Percentiles rank a stretch among this genome's conserved stretches.
These are phyloP conservation scores for Onychorhynchus coronatus DNA, from an alignment of 2,113 vertebrate species.

Conservation along the genomic window DNA sequence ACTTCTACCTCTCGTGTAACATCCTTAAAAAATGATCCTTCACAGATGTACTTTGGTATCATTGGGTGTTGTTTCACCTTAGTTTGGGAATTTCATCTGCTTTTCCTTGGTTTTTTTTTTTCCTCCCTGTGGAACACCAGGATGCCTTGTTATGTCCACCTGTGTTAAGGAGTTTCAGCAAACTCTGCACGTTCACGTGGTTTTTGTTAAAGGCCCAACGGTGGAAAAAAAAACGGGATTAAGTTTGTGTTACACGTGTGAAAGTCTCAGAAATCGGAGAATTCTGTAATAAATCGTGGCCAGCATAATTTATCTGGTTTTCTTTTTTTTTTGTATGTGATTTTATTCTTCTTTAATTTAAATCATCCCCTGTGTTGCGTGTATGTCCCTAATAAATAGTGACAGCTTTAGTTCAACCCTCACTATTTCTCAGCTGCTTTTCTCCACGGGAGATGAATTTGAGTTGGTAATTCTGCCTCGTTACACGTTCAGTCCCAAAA, in stretches of 20 bases:
- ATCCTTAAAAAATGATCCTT: not conserved
- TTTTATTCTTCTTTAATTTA: not conserved
- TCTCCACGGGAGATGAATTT: not conserved
- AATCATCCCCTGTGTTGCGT: not conserved
- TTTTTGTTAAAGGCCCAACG: not conserved
- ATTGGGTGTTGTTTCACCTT: not conserved
- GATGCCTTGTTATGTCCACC: not conserved
- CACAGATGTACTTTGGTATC: not conserved
- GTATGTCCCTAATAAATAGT: not conserved
- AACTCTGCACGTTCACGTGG: fast-evolving
- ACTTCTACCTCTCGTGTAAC: slow-evolving; percentile 57
- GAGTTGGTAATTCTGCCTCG: not conserved
- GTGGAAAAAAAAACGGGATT: not conserved
- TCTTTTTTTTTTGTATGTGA: not conserved
- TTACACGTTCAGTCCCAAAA: not conserved
- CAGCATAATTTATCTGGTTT: not conserved
- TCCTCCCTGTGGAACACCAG: not conserved
- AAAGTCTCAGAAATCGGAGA: not conserved
- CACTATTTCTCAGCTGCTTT: not conserved
- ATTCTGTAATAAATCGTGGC: slow-evolving; percentile 1
- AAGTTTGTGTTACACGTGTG: not conserved
- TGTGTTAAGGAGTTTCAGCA: not conserved
- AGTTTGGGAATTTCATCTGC: not conserved
- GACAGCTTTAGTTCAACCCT: not conserved
- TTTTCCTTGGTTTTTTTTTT: not conserved